These are phyloP conservation scores for Aphis craccivora DNA, from an alignment of 1,140 invertebrate genomes.

Conservation along the genomic window DNA sequence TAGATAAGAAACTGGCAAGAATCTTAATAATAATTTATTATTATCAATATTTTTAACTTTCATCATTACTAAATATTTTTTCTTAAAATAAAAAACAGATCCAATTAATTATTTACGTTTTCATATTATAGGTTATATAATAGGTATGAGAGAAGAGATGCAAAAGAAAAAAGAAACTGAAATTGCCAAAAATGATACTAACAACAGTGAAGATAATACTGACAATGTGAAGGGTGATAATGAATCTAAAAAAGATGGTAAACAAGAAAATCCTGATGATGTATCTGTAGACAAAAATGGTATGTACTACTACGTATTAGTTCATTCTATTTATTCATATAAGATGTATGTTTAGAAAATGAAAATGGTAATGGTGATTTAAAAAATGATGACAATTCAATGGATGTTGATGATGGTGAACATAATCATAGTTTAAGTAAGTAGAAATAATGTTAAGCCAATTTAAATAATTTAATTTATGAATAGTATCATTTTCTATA, in stretches of 20 bases:
- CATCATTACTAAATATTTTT: background rate
- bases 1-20: background rate
- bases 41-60: background rate
- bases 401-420: constrained; percentile 27
- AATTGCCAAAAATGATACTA: constrained; percentile 66
- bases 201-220: constrained; percentile 62
- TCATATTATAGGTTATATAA: constrained; percentile 41
- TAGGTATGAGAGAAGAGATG: constrained; percentile 68
- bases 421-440: constrained; percentile 43
- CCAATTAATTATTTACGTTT: background rate
- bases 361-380: constrained; percentile 62
- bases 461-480: background rate
- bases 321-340: background rate
- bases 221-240: background rate
- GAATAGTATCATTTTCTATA: background rate
- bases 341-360: constrained; percentile 24
- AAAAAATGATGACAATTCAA: constrained; percentile 61
- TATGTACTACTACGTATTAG: background rate
- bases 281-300: constrained; percentile 19
- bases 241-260: background rate
- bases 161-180: constrained; percentile 63
- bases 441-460: background rate
- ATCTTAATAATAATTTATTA: background rate
- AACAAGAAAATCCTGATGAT: constrained; percentile 14
- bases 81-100: background rate